Base-by-base conservation (phyloP, 2,797 vertebrate species). In the Tapirus indicus region DNA sequence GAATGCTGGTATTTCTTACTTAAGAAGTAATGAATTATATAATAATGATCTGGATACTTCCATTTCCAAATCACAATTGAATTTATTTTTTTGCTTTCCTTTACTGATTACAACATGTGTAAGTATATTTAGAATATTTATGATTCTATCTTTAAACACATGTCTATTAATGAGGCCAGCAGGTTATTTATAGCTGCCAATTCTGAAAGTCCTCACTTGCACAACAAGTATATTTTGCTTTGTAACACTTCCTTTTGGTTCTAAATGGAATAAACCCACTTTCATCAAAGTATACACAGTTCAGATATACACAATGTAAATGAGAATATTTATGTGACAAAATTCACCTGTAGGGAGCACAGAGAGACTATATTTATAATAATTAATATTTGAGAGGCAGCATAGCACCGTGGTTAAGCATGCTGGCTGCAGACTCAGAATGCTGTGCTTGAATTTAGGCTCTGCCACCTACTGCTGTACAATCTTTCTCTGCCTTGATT, bases 1-100 rank as follows among this genome's bases (percentile, higher is more conserved):
- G 16, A 87, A 47, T 78, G 41, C 35, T 88, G 17, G 14, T 62
- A 23, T 54, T 90, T 94, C 72, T 87, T 93, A 62, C 85, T 96
- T 88, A 89, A 88, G 60, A 94, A 94, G 69, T 64, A 88, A 87
- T 88, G 17, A 72, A 60, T 84, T 95, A 38, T 66, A 52, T 56
- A 83, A 88, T 85, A 93, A 95, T 85, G 54, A 87, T 80, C 35
- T 83, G 9, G 77, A 25, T 11, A 82, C 4, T 64, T 84, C 29
- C 44, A 84, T 71, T 60, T 85, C 77, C 94, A 89, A 88, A n/a
- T 91, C 62, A 52, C 18, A 20, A 60, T 49, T 60, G 16, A 62
- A 20, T 23, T 95, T 38, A n/a, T 88, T 94, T 64, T 32, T 5
- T 14, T 56, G 47, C 47, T n/a, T 94, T 91, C 49, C 80, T 95